phyloP scores from a whole-genome alignment of 2,113 vertebrate species.

The Gopherus evgoodei region DNA sequence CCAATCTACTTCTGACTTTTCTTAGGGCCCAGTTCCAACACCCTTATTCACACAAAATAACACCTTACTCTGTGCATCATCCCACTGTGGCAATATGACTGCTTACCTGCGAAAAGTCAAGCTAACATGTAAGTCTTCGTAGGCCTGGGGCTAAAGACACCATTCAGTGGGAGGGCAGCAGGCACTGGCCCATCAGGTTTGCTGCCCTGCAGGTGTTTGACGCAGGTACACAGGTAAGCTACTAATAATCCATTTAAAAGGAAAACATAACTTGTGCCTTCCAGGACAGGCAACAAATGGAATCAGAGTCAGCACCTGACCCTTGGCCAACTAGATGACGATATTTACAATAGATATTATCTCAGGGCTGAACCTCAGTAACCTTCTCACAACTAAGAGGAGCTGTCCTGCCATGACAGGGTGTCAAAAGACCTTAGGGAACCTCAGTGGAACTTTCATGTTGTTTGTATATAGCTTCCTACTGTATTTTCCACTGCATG shows the following conservation, averaged over 20 bases:
- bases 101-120: not conserved
- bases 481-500: too few relatives aligned
- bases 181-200: not conserved
- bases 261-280: not conserved
- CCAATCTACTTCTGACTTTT: not conserved
- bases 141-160: not conserved
- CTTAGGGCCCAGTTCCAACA: too few relatives aligned
- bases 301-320: not conserved
- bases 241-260: not conserved
- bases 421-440: too few relatives aligned
- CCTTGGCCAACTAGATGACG: not conserved
- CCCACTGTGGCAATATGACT: not conserved
- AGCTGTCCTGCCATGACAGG: too few relatives aligned
- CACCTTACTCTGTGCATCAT: not conserved
- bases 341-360: not conserved
- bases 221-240: not conserved
- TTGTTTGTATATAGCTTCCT: too few relatives aligned
- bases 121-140: not conserved
- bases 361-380: not conserved
- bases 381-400: too few relatives aligned
- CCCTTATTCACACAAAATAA: too few relatives aligned
- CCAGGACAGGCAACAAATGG: not conserved
- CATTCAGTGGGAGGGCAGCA: not conserved
- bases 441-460: not conserved
- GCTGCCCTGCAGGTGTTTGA: not conserved